Evolutionary conservation across 2,888 invertebrate species (phyloP).

Genomic region (Xanthia icteritia): DNA sequence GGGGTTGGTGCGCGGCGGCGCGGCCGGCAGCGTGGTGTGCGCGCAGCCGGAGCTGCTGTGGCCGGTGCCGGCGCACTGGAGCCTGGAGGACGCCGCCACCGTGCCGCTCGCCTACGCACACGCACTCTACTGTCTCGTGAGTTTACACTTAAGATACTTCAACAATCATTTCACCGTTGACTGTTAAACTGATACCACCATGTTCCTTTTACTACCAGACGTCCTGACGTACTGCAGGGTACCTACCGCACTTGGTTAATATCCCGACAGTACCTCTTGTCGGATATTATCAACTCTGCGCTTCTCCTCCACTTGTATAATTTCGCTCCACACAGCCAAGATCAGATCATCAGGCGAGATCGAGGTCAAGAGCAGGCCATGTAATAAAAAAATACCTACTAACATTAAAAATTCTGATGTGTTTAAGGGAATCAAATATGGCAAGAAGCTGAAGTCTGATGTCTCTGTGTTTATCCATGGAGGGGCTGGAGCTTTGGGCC

Average conservation of each 20-base stretch:
- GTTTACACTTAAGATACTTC: constrained; percentile 35
- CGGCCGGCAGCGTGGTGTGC: constrained; percentile 89
- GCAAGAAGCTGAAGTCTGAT: constrained; percentile 44
- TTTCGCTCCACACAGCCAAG: background rate
- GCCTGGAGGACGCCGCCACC: constrained; percentile 93
- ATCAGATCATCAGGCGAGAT: background rate
- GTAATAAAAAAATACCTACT: background rate
- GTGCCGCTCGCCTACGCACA: constrained; percentile 93
- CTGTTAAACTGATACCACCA: too few relatives aligned
- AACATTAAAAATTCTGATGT: background rate
- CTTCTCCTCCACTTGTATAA: background rate
- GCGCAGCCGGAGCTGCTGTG: constrained; percentile 89
- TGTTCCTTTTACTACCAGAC: background rate
- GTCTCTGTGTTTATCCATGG: constrained; percentile 68
- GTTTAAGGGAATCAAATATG: constrained; percentile 65
- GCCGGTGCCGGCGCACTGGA: constrained; percentile 93
- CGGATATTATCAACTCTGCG: background rate
- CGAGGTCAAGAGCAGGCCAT: background rate
- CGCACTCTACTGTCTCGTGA: constrained; percentile 83
- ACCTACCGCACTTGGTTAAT: background rate
- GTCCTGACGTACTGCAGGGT: background rate
- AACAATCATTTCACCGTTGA: background rate
- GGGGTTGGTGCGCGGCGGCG: constrained; percentile 90
- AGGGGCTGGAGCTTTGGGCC: constrained; percentile 80
- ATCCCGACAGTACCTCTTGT: background rate